Evolutionary conservation across 2,113 vertebrate genomes (phyloP).

Genomic region (Peromyscus maniculatus): DNA sequence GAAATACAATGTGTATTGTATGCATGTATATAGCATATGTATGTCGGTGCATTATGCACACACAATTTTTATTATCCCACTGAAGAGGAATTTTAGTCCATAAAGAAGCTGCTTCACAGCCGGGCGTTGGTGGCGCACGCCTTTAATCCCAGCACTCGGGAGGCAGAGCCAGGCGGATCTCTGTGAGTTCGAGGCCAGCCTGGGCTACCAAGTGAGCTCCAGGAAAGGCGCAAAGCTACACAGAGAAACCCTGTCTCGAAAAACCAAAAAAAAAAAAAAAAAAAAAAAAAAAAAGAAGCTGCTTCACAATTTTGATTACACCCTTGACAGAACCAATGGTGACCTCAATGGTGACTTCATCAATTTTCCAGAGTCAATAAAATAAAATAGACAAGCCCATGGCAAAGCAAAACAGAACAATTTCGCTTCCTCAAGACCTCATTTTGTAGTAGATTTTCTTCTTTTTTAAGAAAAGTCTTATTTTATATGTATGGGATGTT

Average conservation of each 20-base stretch:
- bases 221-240: no score
- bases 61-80: neutral
- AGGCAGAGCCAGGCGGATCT: no score
- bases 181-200: no score
- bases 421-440: neutral
- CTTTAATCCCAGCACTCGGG: no score
- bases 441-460: conserved; percentile 4
- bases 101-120: conserved; percentile 36
- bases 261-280: no score
- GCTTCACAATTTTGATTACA: conserved; percentile 31
- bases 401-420: neutral
- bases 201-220: no score
- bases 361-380: neutral
- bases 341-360: neutral
- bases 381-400: conserved; percentile 21
- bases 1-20: neutral
- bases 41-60: neutral
- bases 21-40: neutral
- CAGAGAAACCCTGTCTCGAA: no score
- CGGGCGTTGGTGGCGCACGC: no score
- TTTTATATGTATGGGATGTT: neutral
- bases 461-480: neutral
- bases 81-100: neutral
- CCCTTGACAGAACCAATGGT: neutral
- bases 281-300: no score